Evolutionary conservation across 2,888 invertebrate species (phyloP), one percentile per base, ranked within the genome.

Genomic region (Drosophila subsilvestris): DNA sequence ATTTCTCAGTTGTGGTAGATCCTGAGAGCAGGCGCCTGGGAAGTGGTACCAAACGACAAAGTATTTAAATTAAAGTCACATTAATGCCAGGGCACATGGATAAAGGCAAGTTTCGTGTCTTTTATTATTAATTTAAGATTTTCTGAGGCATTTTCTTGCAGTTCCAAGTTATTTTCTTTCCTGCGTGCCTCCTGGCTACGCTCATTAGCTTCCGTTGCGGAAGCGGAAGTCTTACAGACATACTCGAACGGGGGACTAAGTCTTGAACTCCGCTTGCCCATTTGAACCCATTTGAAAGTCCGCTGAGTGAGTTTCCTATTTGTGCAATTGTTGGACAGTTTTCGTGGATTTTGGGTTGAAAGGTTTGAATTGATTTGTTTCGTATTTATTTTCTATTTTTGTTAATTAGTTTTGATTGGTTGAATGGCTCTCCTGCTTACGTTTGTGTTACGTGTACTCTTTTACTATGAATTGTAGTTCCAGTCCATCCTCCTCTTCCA

Each of bases 151-250:
- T 81, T 82, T 81, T 80, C 76, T 80, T 71, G 74, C 74, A 67
- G 69, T 83, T 45, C 59, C 51, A 63, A 73, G 69, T 62, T 58
- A 79, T 79, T 82, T 86, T 67, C 71, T 57, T 73, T 55, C 67
- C 63, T 29, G 29, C 57, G 66, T 70, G 65, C 60, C 57, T 50
- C 44, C 65, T 67, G 20, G 65, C 76, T 77, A 79, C 82, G 77
- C 82, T 80, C 83, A 89, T 77, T 77, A 77, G 78, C 80, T 89
- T 86, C 88, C 86, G 86, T 74, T 81, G 70, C 73, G 83, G 79
- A 73, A 80, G 50, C 88, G 88, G 86, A 87, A 85, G 86, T 78
- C 85, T 82, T 80, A 78, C 80, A 79, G 86, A 77, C 86, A 77
- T 74, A 83, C 78, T 83, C 80, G 27, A 10, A 45, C 3, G n/a